Base-by-base conservation (phyloP, 2,797 vertebrate genomes). In the Pogonophryne albipinna region DNA sequence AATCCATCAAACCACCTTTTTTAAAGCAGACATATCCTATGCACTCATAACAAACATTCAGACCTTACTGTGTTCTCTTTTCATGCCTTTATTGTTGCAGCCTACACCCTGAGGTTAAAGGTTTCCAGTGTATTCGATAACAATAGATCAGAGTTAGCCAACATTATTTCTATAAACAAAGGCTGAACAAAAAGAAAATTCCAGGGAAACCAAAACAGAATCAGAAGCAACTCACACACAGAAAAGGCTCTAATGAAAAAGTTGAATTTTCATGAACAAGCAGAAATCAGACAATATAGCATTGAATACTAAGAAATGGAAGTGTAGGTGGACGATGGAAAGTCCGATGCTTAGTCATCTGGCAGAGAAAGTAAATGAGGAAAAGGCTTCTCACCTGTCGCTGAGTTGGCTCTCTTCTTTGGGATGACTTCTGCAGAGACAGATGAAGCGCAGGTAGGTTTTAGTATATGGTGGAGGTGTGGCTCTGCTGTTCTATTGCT, bases 371-470 rank as follows among this genome's bases (percentile, higher is more conserved):
- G 63, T 6, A 7, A 52, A 34, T 6, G 20, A 42, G 31, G 6
- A 10, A 0, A 12, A 15, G 16, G 47, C 1, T 8, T 16, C 92
- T 91, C 84, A 96, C 95, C 94, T 89, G 71, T 86, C 0, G 71
- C 85, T 0, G 94, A 94, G 81, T 86, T 92, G 64, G 89, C 85
- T 87, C 92, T 93, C 78, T 92, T 95, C 91, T 95, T 96, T 67
- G 91, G 94, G 66, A 84, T 53, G 79, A 93, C 87, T 75, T 91
- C 95, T 95, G 92, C 67, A 71, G 61, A 82, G 62, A 90, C 44
- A 79, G 72, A 79, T 63, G 52, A 73, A 75, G 67, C 0, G 55
- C 82, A 92, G 86, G 84, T 82, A 64, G 84, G 76, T 75, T 91
- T 84, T 65, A 85, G 57, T 49, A 10, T 49, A 10, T 53, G n/a